Evolutionary conservation across 2,888 invertebrate genomes (phyloP).

Genomic region (Tuta absoluta): DNA sequence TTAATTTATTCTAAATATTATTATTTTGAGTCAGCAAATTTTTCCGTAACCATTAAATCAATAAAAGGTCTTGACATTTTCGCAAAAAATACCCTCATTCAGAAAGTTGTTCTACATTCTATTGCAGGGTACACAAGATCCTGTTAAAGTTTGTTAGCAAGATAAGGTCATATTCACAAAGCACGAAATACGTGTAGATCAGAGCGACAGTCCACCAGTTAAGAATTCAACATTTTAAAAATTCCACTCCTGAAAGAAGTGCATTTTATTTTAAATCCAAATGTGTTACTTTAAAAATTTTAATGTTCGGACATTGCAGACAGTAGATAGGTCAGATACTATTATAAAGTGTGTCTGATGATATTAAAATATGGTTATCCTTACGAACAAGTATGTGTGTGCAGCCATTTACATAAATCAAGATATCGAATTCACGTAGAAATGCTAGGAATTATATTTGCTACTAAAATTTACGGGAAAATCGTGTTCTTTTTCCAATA

Average conservation of each 20-base stretch:
- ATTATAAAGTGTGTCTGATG: constrained; percentile 2
- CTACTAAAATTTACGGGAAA: neutral
- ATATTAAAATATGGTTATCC: neutral
- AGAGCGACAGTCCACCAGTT: constrained; percentile 60
- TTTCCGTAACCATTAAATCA: no score
- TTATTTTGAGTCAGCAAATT: constrained; percentile 15
- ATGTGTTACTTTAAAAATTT: neutral
- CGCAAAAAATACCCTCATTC: no score
- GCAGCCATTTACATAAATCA: constrained; percentile 16
- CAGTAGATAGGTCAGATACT: neutral
- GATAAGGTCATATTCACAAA: no score
- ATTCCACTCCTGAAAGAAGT: constrained; percentile 57
- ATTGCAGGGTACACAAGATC: no score
- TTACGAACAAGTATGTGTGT: constrained; percentile 10
- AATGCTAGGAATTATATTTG: constrained; percentile 3
- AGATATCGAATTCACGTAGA: constrained; percentile 10
- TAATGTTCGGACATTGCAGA: no score
- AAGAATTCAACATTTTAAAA: constrained; percentile 73
- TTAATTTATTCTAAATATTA: constrained; percentile 30
- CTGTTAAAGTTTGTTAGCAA: no score
- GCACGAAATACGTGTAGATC: constrained; percentile 41
- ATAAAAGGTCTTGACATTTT: no score
- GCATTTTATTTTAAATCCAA: constrained; percentile 67
- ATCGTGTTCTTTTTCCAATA: neutral
- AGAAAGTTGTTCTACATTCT: no score